Percentiles rank a stretch among this genome's conserved stretches.
phyloP scores from a whole-genome alignment of 2,888 invertebrate species.

The Metellina segmentata region DNA sequence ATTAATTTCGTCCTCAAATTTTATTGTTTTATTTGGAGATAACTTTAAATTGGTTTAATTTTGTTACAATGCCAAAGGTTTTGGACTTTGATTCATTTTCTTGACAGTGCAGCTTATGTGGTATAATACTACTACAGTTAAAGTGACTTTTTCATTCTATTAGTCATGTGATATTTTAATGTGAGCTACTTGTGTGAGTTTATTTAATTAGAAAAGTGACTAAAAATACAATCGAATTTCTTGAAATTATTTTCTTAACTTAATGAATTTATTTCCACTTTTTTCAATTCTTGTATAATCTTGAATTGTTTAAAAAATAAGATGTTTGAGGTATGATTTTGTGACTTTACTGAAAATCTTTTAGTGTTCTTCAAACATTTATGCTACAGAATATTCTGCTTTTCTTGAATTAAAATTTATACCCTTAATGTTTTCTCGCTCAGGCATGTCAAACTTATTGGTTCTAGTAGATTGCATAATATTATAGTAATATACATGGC shows the following conservation, averaged over 20 bases:
- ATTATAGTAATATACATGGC: no score
- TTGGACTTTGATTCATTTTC: no score
- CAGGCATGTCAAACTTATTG: no score
- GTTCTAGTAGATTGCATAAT: no score
- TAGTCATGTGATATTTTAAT: slow-evolving; percentile 52
- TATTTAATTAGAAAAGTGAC: slow-evolving; percentile 11
- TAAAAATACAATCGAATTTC: slow-evolving; percentile 6
- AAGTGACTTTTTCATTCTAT: slow-evolving; percentile 38
- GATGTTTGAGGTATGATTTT: slow-evolving; percentile 32
- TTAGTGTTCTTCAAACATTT: no score
- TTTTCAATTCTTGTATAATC: not conserved
- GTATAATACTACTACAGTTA: slow-evolving; percentile 40
- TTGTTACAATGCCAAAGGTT: not conserved
- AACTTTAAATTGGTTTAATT: not conserved
- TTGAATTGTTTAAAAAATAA: slow-evolving; percentile 11
- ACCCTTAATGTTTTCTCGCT: no score
- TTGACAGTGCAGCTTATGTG: slow-evolving; percentile 21
- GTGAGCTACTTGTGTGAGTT: slow-evolving; percentile 15
- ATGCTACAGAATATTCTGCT: no score
- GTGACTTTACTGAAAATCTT: slow-evolving; percentile 44
- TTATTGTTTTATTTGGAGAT: slow-evolving; percentile 2
- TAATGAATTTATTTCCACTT: slow-evolving; percentile 1
- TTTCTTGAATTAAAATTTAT: no score
- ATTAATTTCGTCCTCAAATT: not conserved
- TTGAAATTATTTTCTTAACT: not conserved